Conservation (phyloP, 2,888 invertebrate species). For the Drosophila tanythrix region DNA sequence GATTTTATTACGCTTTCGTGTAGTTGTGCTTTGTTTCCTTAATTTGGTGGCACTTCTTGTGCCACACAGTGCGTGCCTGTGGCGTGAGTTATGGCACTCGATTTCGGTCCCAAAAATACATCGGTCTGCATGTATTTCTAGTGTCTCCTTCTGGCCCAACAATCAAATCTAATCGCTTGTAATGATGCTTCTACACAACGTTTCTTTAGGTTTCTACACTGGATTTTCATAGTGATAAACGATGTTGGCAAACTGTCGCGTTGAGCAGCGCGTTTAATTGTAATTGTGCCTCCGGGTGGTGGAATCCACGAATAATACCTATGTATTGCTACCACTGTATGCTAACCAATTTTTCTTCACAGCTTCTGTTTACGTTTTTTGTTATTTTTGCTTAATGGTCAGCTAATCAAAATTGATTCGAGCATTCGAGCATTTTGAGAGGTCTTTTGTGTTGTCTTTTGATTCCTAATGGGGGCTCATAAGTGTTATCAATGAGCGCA, state of each 20-base stretch:
- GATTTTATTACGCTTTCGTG: slow-evolving; percentile 83
- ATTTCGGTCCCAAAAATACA: slow-evolving; percentile 32
- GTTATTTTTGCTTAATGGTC: slow-evolving; percentile 10
- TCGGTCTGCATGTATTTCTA: slow-evolving; percentile 15
- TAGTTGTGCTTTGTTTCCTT: slow-evolving; percentile 77
- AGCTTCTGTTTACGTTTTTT: neutral
- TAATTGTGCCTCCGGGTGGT: slow-evolving; percentile 57
- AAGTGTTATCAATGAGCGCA: neutral
- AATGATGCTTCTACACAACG: slow-evolving; percentile 62
- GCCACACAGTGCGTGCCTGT: slow-evolving; percentile 41
- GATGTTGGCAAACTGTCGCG: slow-evolving; percentile 56
- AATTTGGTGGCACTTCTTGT: slow-evolving; percentile 57
- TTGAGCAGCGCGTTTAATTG: slow-evolving; percentile 71
- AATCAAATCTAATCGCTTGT: slow-evolving; percentile 80
- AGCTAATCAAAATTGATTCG: slow-evolving; percentile 61
- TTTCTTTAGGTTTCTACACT: slow-evolving; percentile 34
- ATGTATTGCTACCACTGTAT: slow-evolving; percentile 1
- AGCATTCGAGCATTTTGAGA: slow-evolving; percentile 9
- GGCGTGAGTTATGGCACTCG: slow-evolving; percentile 71
- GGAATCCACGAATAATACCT: slow-evolving; percentile 10
- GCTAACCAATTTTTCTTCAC: slow-evolving; percentile 35
- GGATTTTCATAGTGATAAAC: slow-evolving; percentile 70
- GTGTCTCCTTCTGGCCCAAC: slow-evolving; percentile 32
- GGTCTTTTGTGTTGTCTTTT: neutral
- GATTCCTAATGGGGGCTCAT: neutral